Base-by-base conservation (phyloP, 2,113 vertebrate genomes). In the Gallinago paraguaiae region DNA sequence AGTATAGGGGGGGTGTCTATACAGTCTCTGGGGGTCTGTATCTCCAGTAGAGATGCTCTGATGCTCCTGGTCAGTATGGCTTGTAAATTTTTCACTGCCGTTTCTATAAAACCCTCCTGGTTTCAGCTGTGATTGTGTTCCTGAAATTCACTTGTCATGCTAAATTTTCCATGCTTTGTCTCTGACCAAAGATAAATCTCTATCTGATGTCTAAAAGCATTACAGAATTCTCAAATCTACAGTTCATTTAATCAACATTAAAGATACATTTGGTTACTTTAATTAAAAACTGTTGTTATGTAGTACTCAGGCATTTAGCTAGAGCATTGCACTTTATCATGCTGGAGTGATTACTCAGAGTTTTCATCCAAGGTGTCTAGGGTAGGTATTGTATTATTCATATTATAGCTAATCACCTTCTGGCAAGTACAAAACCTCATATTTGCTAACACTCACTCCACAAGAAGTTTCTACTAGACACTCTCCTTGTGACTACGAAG, bases 231-330 rank as follows among this genome's bases (percentile, higher is more conserved):
- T 95, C 68, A 91, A 39, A 80, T 95, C 75, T 90, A 71, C 25
- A 84, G 51, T 78, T 95, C 18, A 78, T 89, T 90, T 90, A 80
- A 89, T 91, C 63, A 96, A 90, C 91, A 96, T 96, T 97, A 95
- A 92, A 96, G 82, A 63, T 86, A 93, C 43, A 72, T 84, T 94
- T 86, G 37, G 67, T 39, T 93, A 45, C 53, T 80, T 96, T 96
- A 96, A 97, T 97, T 92, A 78, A 95, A 92, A 95, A n/a, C 13
- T 76, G 39, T 69, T 70, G 39, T 75, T 57, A 68, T 31, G 37
- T 41, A 57, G 46, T 72, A 76, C 48, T 63, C 82, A 57, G 25
- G 25, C 78, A 91, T 96, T 95, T 84, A 93, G 57, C 60, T 86
- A 27, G 37, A 87, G 53, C 78, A 79, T 48, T 92, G 80, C 45